A percentile compares a stretch with the other conserved stretches of the same genome.
Evolutionary conservation across 2,888 invertebrate genomes (phyloP).

Genomic region (Corythucha ciliata): DNA sequence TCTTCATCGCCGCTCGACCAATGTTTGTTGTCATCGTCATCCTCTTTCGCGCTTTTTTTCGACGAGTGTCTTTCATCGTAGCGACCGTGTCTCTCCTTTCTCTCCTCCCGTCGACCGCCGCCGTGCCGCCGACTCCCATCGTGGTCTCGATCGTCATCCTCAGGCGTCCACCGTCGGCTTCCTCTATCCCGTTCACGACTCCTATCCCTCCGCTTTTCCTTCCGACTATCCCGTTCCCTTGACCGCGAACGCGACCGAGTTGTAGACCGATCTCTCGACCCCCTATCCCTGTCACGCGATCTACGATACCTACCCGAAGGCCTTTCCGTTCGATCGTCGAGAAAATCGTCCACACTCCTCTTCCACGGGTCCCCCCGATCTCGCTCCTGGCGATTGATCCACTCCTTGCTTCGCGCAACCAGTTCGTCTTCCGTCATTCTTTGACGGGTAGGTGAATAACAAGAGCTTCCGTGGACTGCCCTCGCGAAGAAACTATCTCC

Average conservation of each 20-base stretch:
- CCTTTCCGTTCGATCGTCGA: slow-evolving; percentile 30
- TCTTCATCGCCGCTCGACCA: slow-evolving; percentile 28
- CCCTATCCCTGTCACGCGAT: slow-evolving; percentile 27
- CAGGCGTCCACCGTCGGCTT: slow-evolving; percentile 19
- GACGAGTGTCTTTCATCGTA: slow-evolving; percentile 7
- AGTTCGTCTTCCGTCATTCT: slow-evolving; percentile 27
- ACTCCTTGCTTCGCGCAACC: slow-evolving; percentile 29
- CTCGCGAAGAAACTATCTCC: slow-evolving; percentile 24
- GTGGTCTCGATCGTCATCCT: slow-evolving; percentile 20
- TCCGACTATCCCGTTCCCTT: slow-evolving; percentile 34
- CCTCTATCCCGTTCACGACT: slow-evolving; percentile 27
- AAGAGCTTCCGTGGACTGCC: slow-evolving; percentile 19
- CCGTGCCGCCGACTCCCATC: slow-evolving; percentile 7
- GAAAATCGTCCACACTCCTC: slow-evolving; percentile 33
- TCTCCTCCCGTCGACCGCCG: background rate
- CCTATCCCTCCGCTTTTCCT: slow-evolving; percentile 35
- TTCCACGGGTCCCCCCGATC: slow-evolving; percentile 30
- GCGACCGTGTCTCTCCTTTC: slow-evolving; percentile 21
- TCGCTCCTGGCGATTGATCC: slow-evolving; percentile 27
- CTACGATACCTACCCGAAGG: slow-evolving; percentile 29
- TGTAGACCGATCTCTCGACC: slow-evolving; percentile 29
- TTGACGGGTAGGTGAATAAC: slow-evolving; percentile 8
- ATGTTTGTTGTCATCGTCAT: slow-evolving; percentile 23
- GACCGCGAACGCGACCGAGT: slow-evolving; percentile 28
- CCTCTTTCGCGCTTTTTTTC: slow-evolving; percentile 20